Evolutionary conservation across 2,888 invertebrate genomes (phyloP).

Genomic region (Melanostoma mellinum): DNA sequence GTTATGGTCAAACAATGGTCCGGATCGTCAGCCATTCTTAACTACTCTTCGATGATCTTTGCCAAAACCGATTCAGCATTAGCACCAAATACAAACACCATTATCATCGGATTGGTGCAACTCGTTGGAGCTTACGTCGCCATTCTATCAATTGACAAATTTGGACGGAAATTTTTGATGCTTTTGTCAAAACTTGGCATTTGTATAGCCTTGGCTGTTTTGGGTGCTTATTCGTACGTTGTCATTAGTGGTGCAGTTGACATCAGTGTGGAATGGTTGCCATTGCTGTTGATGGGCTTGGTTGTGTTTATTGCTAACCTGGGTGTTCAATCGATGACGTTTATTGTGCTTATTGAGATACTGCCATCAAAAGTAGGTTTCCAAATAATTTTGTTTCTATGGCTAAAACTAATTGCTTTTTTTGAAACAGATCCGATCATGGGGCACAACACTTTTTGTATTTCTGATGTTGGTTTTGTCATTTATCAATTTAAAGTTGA

Average conservation of each 20-base stretch:
- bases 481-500: conserved; percentile 78
- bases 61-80: conserved; percentile 76
- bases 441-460: conserved; percentile 76
- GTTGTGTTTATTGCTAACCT: conserved; percentile 77
- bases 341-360: conserved; percentile 78
- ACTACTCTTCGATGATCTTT: conserved; percentile 80
- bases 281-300: conserved; percentile 77
- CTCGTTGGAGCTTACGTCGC: conserved; percentile 77
- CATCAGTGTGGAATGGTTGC: conserved; percentile 76
- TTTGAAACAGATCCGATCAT: conserved; percentile 77
- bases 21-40: conserved; percentile 79
- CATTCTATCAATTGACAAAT: conserved; percentile 77
- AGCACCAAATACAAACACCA: conserved; percentile 78
- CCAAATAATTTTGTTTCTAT: background rate
- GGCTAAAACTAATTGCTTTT: background rate
- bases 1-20: conserved; percentile 77
- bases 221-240: conserved; percentile 77
- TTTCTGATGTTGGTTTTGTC: conserved; percentile 75
- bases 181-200: conserved; percentile 77
- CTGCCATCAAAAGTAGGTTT: conserved; percentile 78
- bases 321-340: conserved; percentile 78
- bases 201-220: conserved; percentile 75
- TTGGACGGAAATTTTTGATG: conserved; percentile 78
- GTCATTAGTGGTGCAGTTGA: conserved; percentile 74
- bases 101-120: conserved; percentile 78